Percentiles rank a stretch among this genome's conserved stretches.
Evolutionary conservation across 1,140 invertebrate genomes (phyloP).

Genomic region (Pararge aegeria): DNA sequence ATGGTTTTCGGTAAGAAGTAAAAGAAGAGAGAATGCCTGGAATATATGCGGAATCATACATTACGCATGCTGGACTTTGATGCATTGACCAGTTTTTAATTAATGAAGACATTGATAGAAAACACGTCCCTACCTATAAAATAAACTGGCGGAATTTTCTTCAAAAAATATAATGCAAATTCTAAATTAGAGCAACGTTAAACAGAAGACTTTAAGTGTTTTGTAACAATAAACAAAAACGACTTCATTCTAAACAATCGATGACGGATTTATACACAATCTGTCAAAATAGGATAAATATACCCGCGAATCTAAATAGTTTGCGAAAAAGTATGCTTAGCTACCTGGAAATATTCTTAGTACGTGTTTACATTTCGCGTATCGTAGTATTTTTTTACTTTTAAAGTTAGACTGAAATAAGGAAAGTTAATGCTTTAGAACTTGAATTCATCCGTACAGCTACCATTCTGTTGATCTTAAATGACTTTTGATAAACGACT

Average conservation of each 20-base stretch:
- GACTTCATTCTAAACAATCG: constrained; percentile 65
- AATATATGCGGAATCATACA: too few species aligned
- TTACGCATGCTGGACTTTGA: too few species aligned
- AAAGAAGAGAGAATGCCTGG: too few species aligned
- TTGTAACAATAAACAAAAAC: constrained; percentile 37
- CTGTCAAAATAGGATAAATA: constrained; percentile 37
- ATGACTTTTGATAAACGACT: too few species aligned
- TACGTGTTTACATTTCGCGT: too few species aligned
- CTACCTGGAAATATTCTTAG: too few species aligned
- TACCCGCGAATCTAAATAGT: constrained; percentile 33
- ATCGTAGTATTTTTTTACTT: too few species aligned
- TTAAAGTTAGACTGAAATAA: too few species aligned
- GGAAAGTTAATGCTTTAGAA: too few species aligned
- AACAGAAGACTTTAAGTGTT: constrained; percentile 13
- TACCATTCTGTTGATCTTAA: too few species aligned
- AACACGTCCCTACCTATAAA: not conserved
- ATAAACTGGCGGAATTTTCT: not conserved
- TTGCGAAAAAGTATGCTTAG: constrained; percentile 35
- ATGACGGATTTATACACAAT: constrained; percentile 57
- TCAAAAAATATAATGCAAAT: constrained; percentile 1
- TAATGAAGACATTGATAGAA: constrained; percentile 1
- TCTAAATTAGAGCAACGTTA: constrained; percentile 21
- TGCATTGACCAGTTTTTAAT: not conserved
- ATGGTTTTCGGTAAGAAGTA: too few species aligned
- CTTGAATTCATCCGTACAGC: too few species aligned